A percentile compares a stretch with the other conserved stretches of the same genome.
Evolutionary conservation across 2,888 invertebrate species (phyloP).

Genomic region (Vannuccia rotundouncinata): DNA sequence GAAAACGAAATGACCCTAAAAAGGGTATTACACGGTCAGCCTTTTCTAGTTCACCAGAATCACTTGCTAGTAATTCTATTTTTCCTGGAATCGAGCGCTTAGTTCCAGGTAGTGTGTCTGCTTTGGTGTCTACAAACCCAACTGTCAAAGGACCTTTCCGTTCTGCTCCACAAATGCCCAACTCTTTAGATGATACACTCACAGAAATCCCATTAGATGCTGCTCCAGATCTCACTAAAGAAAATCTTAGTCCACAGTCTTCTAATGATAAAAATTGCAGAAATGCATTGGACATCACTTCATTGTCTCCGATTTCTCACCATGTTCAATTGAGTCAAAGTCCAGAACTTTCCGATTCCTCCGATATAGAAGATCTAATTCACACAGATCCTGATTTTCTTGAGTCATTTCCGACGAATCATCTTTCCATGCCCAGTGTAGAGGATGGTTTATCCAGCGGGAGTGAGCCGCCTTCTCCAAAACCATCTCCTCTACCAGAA

Average conservation of each 20-base stretch:
- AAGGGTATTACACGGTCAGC: background rate
- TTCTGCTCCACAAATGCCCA: background rate
- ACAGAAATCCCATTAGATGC: background rate
- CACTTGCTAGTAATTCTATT: background rate
- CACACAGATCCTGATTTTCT: background rate
- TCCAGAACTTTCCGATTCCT: background rate
- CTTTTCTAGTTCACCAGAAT: background rate
- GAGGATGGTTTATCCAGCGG: conserved; percentile 16
- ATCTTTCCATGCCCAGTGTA: conserved; percentile 1
- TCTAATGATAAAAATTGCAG: background rate
- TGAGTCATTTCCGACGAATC: background rate
- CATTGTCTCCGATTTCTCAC: background rate
- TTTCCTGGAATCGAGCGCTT: background rate
- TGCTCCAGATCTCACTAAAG: background rate
- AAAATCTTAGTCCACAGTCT: background rate
- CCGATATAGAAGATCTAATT: background rate
- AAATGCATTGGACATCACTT: background rate
- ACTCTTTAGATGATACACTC: background rate
- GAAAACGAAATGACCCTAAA: background rate
- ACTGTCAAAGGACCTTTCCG: background rate
- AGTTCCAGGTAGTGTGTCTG: background rate
- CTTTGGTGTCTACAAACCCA: background rate
- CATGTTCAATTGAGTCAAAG: background rate
- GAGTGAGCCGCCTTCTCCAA: background rate
- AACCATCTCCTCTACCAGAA: background rate